Base-by-base conservation (phyloP, 2,797 vertebrate genomes). In the Monodelphis domestica region DNA sequence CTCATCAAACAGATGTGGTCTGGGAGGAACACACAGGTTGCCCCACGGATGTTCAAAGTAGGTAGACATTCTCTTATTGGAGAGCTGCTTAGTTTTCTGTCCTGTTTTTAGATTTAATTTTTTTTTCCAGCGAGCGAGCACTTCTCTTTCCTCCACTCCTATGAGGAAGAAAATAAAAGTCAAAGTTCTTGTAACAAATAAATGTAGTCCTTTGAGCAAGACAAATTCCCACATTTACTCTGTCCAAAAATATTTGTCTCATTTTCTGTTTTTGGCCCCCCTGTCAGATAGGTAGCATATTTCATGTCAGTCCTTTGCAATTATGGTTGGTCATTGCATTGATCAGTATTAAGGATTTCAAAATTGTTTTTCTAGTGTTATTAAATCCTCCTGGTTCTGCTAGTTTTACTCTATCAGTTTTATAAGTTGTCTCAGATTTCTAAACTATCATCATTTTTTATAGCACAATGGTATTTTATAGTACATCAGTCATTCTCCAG, bases 1-100 rank as follows among this genome's bases (percentile, higher is more conserved):
- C 98, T 99, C 92, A 99, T 99, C 89, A 99, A 99, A 97, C 99
- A 99, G 98, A 99, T 99, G 98, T 99, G 99, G 99, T 98, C 99
- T 94, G 99, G 99, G 96, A 99, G 99, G 89, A 99, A 99, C 95
- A 98, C 99, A 94, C 99, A 99, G 0, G 99, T 99, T 96, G 99
- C 99, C 59, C 99, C 99, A 28, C 99, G 99, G 7, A 99, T 99
- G 97, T 99, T 99, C 98, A 99, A 99, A 98, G 99, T 99, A 98
- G 98, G 98, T 96, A 54, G 55, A 63, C 2, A 0, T 21, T 84
- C 17, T 14, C 1, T 14, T 89, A 11, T 54, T 90, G 53, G 52
- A 89, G n/a, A 53, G 29, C 45, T 15, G 12, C 28, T 91, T 91
- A 12, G 4, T 70, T 91, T 90, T 50, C 7, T 89, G 89, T 91